phyloP scores from a whole-genome alignment of 2,888 invertebrate genomes.

The Rhamphomyia laevipes region DNA sequence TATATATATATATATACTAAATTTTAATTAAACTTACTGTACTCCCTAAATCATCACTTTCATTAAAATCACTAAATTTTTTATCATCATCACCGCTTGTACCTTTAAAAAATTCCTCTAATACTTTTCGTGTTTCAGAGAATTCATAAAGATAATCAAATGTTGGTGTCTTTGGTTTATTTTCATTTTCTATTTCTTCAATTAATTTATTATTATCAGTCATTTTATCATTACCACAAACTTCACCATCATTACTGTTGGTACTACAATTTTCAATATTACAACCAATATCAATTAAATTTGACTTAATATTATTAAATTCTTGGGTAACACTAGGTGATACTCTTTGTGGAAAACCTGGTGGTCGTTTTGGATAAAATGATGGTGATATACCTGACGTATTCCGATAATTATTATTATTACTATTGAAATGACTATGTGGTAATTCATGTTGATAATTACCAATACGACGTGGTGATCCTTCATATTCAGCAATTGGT shows the following conservation, averaged over 20 bases:
- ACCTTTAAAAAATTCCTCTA: conserved; percentile 84
- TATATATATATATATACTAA: not conserved
- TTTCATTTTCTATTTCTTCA: conserved; percentile 10
- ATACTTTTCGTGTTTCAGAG: conserved; percentile 81
- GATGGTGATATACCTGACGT: conserved; percentile 45
- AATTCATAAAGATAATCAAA: conserved; percentile 87
- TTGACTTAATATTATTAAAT: conserved; percentile 16
- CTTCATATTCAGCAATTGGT: conserved; percentile 89
- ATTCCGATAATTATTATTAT: conserved; percentile 34
- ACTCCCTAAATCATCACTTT: conserved; percentile 33
- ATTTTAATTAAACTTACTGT: conserved; percentile 22
- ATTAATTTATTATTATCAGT: conserved; percentile 7
- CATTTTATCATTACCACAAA: conserved; percentile 9
- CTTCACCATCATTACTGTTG: conserved; percentile 15
- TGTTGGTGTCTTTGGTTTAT: conserved; percentile 42
- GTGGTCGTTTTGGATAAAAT: conserved; percentile 61
- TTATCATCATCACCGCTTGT: conserved; percentile 48
- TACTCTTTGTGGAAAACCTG: conserved; percentile 65
- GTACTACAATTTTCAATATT: not conserved
- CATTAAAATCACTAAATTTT: conserved; percentile 35
- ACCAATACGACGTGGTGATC: conserved; percentile 79
- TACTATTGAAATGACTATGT: not conserved
- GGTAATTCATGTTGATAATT: conserved; percentile 25
- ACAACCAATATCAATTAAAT: conserved; percentile 26
- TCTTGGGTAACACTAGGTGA: conserved; percentile 19